Evolutionary conservation across 2,113 vertebrate genomes (phyloP), one percentile per base, ranked within the genome.

Genomic region (Hystrix cristata): DNA sequence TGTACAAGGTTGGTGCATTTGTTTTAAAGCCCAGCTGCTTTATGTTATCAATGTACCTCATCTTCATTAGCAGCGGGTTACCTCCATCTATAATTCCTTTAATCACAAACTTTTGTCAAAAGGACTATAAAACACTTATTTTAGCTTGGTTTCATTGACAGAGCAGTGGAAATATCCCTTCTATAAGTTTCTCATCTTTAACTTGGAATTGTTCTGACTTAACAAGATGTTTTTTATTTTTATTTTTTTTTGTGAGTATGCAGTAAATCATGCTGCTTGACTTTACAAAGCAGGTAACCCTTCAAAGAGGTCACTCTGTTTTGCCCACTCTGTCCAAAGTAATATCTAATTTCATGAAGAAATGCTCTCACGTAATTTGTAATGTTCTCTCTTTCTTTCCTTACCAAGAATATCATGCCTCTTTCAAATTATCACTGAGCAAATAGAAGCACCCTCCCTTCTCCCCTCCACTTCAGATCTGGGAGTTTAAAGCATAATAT

Each of bases 331-430:
- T 23, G 8, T 82, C 83, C 87, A 91, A 90, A 81, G 25, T 88
- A 65, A 97, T 96, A 91, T 95, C 83, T 89, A 96, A 95, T 95
- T 95, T 74, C 18, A 38, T 69, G 60, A 48, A 60, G 62, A 95
- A 43, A 21, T 65, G 19, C 19, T 89, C 4, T 27, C 4, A 7
- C 14, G 51, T 72, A 55, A 89, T 38, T 38, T 74, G 86, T 82
- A 90, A 53, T 57, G 14, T 82, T 87, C 95, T 95, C 79, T 93
- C 29, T 43, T 94, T 87, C 31, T 87, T 65, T 88, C 81, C 43
- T 74, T 74, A 51, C 64, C 18, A 46, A 95, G 62, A 72, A 95
- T 94, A 82, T 88, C 67, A 92, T 5, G 21, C n/a, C 80, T 43
- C 25, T 62, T 97, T 93, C 74, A 82, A 57, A 90, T 96, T 12